phyloP scores from a whole-genome alignment of 2,797 vertebrate species.

The Manis javanica region DNA sequence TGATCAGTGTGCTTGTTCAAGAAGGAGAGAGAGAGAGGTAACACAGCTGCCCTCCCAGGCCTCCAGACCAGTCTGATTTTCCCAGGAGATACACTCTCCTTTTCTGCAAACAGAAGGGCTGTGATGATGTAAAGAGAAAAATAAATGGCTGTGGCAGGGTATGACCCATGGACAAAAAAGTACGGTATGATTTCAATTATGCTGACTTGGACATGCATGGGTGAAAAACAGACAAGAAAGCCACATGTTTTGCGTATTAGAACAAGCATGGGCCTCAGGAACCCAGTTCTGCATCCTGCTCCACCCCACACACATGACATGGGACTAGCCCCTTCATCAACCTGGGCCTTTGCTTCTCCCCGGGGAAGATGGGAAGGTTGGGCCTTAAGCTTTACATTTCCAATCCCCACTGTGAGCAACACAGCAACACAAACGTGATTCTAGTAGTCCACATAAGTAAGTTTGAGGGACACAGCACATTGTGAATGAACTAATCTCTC shows the following conservation, averaged over 20 bases:
- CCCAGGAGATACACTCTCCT: neutral
- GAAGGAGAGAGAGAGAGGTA: neutral
- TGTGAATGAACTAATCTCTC: neutral
- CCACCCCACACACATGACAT: accelerated
- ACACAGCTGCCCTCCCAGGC: neutral
- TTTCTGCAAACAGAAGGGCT: neutral
- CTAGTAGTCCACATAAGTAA: neutral
- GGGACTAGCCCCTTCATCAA: too few relatives aligned
- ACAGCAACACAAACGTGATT: accelerated
- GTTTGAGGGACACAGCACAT: neutral
- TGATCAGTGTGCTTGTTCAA: neutral
- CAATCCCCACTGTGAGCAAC: neutral
- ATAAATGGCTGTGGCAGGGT: neutral
- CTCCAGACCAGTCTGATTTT: neutral
- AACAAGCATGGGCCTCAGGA: neutral
- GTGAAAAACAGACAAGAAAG: neutral
- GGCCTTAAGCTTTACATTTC: neutral
- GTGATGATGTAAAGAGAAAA: neutral
- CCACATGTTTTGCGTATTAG: too few relatives aligned
- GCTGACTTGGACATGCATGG: neutral
- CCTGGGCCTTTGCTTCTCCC: neutral
- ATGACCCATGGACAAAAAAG: neutral
- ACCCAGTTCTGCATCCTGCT: neutral
- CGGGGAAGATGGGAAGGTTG: neutral
- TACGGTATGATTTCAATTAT: neutral